A percentile compares a stretch with the other conserved stretches of the same genome.
Conservation (phyloP, 2,888 invertebrate genomes). For the Panopea generosa region DNA sequence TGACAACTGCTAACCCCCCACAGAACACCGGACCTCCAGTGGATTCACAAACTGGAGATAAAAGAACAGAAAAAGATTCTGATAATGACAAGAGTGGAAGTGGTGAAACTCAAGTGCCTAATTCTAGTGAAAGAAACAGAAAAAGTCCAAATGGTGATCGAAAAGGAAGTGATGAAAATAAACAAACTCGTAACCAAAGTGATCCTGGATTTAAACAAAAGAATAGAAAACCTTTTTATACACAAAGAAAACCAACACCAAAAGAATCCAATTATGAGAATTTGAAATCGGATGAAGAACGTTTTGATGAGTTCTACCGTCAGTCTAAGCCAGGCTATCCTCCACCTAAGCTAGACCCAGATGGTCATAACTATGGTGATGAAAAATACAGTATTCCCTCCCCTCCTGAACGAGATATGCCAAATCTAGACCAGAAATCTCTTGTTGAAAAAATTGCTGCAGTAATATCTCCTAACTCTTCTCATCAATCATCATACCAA, state of each 20-base stretch:
- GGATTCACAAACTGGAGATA: constrained; percentile 83
- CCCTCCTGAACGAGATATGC: constrained; percentile 89
- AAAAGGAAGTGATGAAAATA: constrained; percentile 69
- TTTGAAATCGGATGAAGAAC: constrained; percentile 53
- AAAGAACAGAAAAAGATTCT: constrained; percentile 41
- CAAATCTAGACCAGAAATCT: constrained; percentile 66
- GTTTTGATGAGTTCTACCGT: constrained; percentile 73
- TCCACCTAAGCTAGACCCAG: constrained; percentile 87
- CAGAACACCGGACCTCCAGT: constrained; percentile 86
- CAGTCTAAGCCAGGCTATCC: constrained; percentile 79
- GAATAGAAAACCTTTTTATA: constrained; percentile 58
- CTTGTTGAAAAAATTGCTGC: constrained; percentile 66
- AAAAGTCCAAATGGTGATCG: constrained; percentile 78
- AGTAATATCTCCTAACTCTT: constrained; percentile 56
- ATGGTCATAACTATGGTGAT: constrained; percentile 88
- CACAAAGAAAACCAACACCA: constrained; percentile 39
- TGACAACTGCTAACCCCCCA: constrained; percentile 87
- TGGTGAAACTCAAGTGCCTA: constrained; percentile 83
- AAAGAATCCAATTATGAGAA: constrained; percentile 55
- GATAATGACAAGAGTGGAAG: constrained; percentile 82
- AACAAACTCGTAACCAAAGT: constrained; percentile 72
- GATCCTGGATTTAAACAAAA: constrained; percentile 78
- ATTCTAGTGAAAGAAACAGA: constrained; percentile 88
- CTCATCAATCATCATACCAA: constrained; percentile 31
- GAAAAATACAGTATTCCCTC: constrained; percentile 90